phyloP scores from a whole-genome alignment of 2,888 invertebrate species.

The Yponomeuta sedellus region DNA sequence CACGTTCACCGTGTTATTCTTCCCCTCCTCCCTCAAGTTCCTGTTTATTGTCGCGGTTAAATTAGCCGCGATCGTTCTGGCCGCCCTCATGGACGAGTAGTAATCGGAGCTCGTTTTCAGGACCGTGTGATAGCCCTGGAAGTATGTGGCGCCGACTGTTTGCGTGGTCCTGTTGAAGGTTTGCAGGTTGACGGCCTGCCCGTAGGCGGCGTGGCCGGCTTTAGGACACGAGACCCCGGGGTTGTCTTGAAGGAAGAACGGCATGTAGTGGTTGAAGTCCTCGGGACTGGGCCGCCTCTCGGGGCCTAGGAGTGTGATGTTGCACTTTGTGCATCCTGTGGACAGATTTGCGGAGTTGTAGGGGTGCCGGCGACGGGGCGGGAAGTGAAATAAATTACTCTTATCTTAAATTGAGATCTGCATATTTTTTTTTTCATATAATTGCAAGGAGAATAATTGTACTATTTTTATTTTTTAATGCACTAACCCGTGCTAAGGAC shows the following conservation, averaged over 20 bases:
- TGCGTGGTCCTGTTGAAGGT: constrained; percentile 32
- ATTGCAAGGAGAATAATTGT: too few relatives aligned
- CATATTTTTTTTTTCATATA: too few relatives aligned
- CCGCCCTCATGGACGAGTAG: constrained; percentile 89
- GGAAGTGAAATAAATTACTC: too few relatives aligned
- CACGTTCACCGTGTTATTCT: constrained; percentile 77
- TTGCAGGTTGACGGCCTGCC: constrained; percentile 81
- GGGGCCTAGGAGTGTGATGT: constrained; percentile 59
- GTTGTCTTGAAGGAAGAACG: constrained; percentile 90
- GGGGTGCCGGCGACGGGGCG: too few relatives aligned
- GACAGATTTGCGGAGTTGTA: neutral
- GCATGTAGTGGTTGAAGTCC: constrained; percentile 84
- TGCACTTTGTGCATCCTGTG: constrained; percentile 60
- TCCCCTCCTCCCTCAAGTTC: constrained; percentile 68
- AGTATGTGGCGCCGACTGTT: constrained; percentile 87
- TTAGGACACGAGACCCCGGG: constrained; percentile 85
- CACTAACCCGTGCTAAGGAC: too few relatives aligned
- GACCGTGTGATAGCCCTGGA: constrained; percentile 95
- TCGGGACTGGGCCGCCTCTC: constrained; percentile 77
- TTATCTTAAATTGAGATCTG: too few relatives aligned
- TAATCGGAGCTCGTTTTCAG: constrained; percentile 93
- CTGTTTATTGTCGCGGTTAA: constrained; percentile 85
- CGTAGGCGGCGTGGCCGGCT: constrained; percentile 91
- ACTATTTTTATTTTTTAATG: too few relatives aligned
- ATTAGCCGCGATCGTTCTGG: constrained; percentile 87